These are phyloP conservation scores for Drosophila saltans DNA, from an alignment of 1,140 invertebrate genomes.

Conservation along the genomic window DNA sequence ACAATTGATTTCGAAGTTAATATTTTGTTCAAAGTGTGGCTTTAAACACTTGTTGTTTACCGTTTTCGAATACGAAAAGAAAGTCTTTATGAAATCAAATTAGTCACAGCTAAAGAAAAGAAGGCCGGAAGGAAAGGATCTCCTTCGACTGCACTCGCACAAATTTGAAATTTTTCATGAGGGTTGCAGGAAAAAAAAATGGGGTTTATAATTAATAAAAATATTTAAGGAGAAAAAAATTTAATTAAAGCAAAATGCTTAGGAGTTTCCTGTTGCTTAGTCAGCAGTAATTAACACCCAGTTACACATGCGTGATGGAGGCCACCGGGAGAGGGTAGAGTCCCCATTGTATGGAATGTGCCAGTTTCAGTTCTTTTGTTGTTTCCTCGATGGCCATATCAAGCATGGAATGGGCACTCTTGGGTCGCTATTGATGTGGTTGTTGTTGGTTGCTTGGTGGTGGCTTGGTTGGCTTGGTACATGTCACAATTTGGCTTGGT, in stretches of 20 bases:
- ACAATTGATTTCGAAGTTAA: no score
- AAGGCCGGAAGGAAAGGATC: neutral
- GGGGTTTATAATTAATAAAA: slow-evolving; percentile 42
- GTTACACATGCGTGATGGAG: slow-evolving; percentile 45
- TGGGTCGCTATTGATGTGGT: neutral
- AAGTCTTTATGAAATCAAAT: neutral
- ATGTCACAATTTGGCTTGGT: slow-evolving; percentile 54
- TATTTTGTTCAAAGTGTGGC: no score
- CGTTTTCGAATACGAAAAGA: no score
- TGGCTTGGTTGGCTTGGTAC: slow-evolving; percentile 21
- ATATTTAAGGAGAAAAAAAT: slow-evolving; percentile 49
- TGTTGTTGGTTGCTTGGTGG: no score
- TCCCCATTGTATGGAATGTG: slow-evolving; percentile 13
- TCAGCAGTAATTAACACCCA: slow-evolving; percentile 47
- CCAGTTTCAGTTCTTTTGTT: slow-evolving; percentile 42
- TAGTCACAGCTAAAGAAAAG: slow-evolving; percentile 31
- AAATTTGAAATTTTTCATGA: neutral
- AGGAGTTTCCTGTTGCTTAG: slow-evolving; percentile 43
- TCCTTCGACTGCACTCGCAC: slow-evolving; percentile 7
- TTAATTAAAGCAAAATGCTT: slow-evolving; percentile 59
- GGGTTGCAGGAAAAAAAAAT: slow-evolving; percentile 9
- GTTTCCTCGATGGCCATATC: slow-evolving; percentile 29
- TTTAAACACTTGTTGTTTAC: no score
- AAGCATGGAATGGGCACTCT: slow-evolving; percentile 37
- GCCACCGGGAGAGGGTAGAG: slow-evolving; percentile 10